A percentile compares a stretch with the other conserved stretches of the same genome.
phyloP scores from a whole-genome alignment of 2,113 vertebrate genomes.

The Forbesichthys agassizii region DNA sequence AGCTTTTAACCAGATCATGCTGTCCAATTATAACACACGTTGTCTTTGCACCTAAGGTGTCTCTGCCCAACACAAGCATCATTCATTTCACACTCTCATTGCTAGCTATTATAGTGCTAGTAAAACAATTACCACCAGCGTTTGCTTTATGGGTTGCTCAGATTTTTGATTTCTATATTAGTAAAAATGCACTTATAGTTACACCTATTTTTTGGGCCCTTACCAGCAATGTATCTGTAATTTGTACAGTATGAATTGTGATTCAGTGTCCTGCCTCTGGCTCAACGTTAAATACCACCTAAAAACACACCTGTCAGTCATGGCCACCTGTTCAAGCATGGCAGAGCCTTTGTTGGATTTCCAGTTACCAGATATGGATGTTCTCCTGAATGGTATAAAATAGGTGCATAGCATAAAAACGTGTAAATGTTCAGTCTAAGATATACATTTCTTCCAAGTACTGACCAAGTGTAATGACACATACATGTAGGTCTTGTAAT shows the following conservation, averaged over 20 bases:
- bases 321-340: slow-evolving; percentile 98
- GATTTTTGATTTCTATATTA: no score
- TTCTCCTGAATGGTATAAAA: slow-evolving; percentile 82
- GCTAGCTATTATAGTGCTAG: neutral
- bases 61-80: neutral
- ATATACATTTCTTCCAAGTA: neutral
- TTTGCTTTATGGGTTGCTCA: no score
- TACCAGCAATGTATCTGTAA: no score
- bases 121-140: neutral
- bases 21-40: neutral
- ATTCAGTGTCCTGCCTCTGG: neutral
- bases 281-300: neutral
- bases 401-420: neutral
- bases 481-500: slow-evolving; percentile 99
- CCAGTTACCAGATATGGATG: slow-evolving; percentile 98
- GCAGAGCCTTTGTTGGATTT: slow-evolving; percentile 97
- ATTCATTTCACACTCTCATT: neutral
- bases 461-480: slow-evolving; percentile 7
- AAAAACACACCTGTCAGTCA: slow-evolving; percentile 90
- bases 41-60: neutral
- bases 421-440: neutral
- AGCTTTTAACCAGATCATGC: neutral
- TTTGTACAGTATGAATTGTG: no score
- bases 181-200: no score
- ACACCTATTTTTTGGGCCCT: no score